Base-by-base conservation (phyloP, 2,888 invertebrate genomes). In the Thelaira solivaga region DNA sequence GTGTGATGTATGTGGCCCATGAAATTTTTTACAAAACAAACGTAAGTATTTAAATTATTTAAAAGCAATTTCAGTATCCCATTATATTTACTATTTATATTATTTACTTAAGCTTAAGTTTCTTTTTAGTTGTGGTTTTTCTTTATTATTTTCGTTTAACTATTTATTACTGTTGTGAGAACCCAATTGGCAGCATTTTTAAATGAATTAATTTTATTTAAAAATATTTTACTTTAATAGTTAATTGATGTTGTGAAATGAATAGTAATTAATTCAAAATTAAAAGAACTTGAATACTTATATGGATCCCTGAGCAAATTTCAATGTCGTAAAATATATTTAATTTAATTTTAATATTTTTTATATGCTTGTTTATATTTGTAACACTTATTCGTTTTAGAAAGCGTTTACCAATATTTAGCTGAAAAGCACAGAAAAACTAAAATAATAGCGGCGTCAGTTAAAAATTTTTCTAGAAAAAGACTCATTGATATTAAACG, bases 181-280 rank as follows among this genome's bases (percentile, higher is more conserved):
- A 49, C n/a, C n/a, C n/a, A 67, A 77, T 67, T 64, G 77, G 67
- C 77, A 57, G n/a, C n/a, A n/a, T n/a, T n/a, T 61, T 29, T 59
- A 8, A 39, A 22, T 45, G 16, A 34, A 13, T 69, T 34, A 49
- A 34, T 16, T 68, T 22, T 61, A 47, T 55, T 53, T 34, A 45
- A 3, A 26, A 29, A 39, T 24, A n/a, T 18, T 11, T 57, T 26
- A 41, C 51, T 62, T 45, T 65, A 13, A 55, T 47, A 22, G 36
- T 55, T 39, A 49, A 51, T 73, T 57, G 67, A 68, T 77, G 72
- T 77, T 77, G 77, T 77, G 16, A 53, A 57, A 77, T 59, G 34
- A 22, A 13, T n/a, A 55, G 26, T 59, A 16, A 53, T 59, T 59
- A 41, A 24, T 24, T 34, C 13, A 22, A 31, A 43, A 61, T 16